Conservation (phyloP, 2,888 invertebrate genomes). For the Druceiella hillmani region DNA sequence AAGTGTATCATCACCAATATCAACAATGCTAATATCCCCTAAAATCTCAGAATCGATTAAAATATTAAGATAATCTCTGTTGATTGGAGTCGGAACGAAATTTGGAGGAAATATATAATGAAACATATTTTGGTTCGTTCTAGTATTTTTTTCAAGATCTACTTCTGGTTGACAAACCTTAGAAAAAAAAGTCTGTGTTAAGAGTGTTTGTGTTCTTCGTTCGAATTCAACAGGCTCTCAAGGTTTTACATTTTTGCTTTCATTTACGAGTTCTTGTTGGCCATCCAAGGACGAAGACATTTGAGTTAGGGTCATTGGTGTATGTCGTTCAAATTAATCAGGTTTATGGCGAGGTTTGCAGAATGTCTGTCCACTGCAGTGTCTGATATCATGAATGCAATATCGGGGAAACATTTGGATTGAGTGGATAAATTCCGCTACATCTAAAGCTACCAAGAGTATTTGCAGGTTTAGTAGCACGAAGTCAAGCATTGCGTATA, state of each 20-base stretch:
- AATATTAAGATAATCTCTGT: conserved; percentile 10
- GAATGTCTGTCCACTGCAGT: conserved; percentile 7
- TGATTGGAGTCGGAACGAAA: conserved; percentile 1
- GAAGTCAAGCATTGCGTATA: conserved; percentile 20
- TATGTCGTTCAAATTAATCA: no score
- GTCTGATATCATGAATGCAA: conserved; percentile 17
- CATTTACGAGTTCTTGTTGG: no score
- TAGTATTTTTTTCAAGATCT: no score
- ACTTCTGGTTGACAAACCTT: no score
- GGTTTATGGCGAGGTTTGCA: no score
- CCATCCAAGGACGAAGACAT: no score
- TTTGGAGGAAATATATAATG: no score
- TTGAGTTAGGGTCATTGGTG: no score
- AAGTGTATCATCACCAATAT: conserved; percentile 12
- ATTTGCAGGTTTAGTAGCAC: conserved; percentile 22
- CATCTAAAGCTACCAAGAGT: conserved; percentile 22
- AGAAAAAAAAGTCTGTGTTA: no score
- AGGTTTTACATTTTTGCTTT: no score
- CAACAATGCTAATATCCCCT: conserved; percentile 11
- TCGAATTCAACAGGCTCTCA: conserved; percentile 1
- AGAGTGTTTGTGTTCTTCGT: conserved; percentile 4
- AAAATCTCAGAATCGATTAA: conserved; percentile 11
- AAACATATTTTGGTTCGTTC: no score
- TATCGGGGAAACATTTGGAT: conserved; percentile 22
- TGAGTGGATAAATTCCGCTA: conserved; percentile 22